These are phyloP conservation scores for Saguinus midas DNA, from an alignment of 2,113 vertebrate genomes.

Conservation along the genomic window DNA sequence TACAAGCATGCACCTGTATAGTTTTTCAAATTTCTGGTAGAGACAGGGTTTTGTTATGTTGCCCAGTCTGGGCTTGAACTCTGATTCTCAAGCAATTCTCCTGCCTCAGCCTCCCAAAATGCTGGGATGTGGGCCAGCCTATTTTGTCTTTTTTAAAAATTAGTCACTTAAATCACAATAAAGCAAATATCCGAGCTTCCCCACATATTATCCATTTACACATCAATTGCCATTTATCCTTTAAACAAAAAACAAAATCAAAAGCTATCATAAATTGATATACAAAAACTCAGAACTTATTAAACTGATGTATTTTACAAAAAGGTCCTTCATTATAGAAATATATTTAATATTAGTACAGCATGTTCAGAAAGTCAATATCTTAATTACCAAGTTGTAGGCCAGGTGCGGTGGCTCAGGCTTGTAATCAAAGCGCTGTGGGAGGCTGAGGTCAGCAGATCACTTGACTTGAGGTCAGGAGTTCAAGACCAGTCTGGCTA, in stretches of 20 bases:
- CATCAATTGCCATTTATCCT: not conserved
- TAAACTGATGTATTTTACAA: not conserved
- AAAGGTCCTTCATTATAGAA: not conserved
- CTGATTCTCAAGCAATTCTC: too few relatives aligned
- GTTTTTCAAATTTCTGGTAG: too few relatives aligned
- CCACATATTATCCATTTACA: not conserved
- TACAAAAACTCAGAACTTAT: not conserved
- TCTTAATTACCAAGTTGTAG: not conserved
- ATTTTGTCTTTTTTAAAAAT: not conserved
- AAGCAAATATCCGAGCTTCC: not conserved
- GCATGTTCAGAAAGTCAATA: not conserved
- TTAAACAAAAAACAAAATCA: not conserved
- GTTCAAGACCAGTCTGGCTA: too few relatives aligned
- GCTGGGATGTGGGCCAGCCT: too few relatives aligned
- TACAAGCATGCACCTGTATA: too few relatives aligned
- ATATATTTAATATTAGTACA: constrained; percentile 12
- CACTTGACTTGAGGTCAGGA: too few relatives aligned
- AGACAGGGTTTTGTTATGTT: too few relatives aligned
- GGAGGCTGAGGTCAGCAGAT: too few relatives aligned
- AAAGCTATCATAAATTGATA: constrained; percentile 7
- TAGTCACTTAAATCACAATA: constrained; percentile 25
- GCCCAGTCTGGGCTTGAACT: too few relatives aligned
- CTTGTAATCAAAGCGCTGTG: too few relatives aligned
- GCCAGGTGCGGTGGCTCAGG: too few relatives aligned
- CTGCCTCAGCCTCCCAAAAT: too few relatives aligned